Percentiles rank a stretch among this genome's conserved stretches.
Evolutionary conservation across 2,113 vertebrate species (phyloP).

Genomic region (Oenanthe melanoleuca): DNA sequence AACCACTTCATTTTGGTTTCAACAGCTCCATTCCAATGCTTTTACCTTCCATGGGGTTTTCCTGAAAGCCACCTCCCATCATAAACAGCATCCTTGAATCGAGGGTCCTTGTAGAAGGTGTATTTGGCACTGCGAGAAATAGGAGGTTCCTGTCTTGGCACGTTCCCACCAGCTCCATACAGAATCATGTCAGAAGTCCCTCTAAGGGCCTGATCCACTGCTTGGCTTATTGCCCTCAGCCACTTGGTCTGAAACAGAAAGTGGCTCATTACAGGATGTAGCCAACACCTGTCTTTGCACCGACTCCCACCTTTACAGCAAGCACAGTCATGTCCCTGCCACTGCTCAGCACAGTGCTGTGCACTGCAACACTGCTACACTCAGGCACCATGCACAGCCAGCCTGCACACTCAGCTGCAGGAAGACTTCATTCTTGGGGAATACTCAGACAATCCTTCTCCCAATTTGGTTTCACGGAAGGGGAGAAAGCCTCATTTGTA

Average conservation of each 20-base stretch:
- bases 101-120: slow-evolving; percentile 94
- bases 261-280: not conserved
- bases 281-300: not conserved
- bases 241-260: slow-evolving; percentile 86
- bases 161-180: slow-evolving; percentile 54
- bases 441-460: not conserved
- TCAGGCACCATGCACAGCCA: not conserved
- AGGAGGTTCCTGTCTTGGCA: slow-evolving; percentile 87
- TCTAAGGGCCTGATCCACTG: slow-evolving; percentile 89
- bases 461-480: not conserved
- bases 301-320: not conserved
- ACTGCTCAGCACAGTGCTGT: not conserved
- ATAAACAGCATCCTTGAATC: slow-evolving; percentile 90
- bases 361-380: not conserved
- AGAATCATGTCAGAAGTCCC: slow-evolving; percentile 72
- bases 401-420: not conserved
- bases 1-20: not conserved
- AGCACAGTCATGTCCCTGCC: not conserved
- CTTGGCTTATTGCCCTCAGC: slow-evolving; percentile 92
- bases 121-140: slow-evolving; percentile 91
- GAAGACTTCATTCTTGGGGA: not conserved
- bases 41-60: slow-evolving; percentile 93
- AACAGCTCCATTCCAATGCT: not conserved
- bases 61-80: slow-evolving; percentile 91
- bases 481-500: not conserved